phyloP scores from a whole-genome alignment of 2,797 vertebrate species.

The Arremon brunneinucha region DNA sequence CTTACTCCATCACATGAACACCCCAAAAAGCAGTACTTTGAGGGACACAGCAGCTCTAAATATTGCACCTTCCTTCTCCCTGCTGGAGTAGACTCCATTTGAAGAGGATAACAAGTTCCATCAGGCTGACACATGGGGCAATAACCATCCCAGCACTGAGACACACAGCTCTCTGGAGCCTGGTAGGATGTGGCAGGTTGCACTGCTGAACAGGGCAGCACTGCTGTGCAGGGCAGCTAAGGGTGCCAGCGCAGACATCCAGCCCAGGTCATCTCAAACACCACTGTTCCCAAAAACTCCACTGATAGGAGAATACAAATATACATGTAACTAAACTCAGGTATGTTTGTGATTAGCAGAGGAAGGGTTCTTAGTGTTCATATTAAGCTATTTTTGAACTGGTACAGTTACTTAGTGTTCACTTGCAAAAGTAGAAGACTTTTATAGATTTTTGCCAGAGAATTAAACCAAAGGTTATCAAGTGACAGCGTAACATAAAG shows the following conservation, averaged over 20 bases:
- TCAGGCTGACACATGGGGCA: background rate
- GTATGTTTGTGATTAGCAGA: background rate
- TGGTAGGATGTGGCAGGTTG: background rate
- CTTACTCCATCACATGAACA: background rate
- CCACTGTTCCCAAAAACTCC: background rate
- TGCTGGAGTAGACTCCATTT: background rate
- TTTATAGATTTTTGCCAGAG: background rate
- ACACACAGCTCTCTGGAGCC: accelerated
- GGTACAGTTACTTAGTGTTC: background rate
- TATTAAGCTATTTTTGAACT: background rate
- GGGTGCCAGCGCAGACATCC: background rate
- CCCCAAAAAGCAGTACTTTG: background rate
- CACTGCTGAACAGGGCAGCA: too few relatives aligned
- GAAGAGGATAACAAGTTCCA: background rate
- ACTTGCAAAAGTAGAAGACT: background rate
- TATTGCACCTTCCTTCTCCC: background rate
- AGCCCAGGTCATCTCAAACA: background rate
- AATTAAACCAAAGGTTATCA: background rate
- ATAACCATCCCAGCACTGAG: background rate
- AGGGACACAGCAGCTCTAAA: background rate
- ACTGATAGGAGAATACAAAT: background rate
- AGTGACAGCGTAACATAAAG: background rate
- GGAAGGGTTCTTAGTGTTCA: background rate
- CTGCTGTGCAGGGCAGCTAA: background rate
- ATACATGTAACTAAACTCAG: accelerated